Conservation (phyloP, 2,888 invertebrate genomes). For the Phasia obesa region DNA sequence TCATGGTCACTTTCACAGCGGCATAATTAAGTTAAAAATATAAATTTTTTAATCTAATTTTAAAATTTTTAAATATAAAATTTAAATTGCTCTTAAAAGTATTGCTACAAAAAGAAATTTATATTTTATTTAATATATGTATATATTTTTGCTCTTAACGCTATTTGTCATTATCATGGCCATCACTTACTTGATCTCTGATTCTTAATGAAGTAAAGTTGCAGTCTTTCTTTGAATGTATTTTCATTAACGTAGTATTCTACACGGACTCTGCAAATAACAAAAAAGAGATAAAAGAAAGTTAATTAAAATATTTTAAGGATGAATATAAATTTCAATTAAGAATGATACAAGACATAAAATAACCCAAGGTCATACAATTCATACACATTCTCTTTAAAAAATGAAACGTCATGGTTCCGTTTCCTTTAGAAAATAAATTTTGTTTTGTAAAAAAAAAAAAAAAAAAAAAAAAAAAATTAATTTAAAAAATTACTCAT, state of each 20-base stretch:
- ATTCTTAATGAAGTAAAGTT: constrained; percentile 99
- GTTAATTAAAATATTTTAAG: constrained; percentile 44
- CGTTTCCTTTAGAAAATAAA: too few relatives aligned
- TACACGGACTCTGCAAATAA: constrained; percentile 93
- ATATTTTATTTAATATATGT: not conserved
- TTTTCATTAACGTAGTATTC: constrained; percentile 99
- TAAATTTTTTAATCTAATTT: not conserved
- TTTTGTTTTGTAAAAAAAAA: too few relatives aligned
- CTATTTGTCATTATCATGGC: not conserved
- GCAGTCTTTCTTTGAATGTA: constrained; percentile 98
- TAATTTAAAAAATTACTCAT: too few relatives aligned
- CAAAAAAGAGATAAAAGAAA: constrained; percentile 16
- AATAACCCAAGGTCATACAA: too few relatives aligned
- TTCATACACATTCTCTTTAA: too few relatives aligned
- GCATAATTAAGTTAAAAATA: not conserved
- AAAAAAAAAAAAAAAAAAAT: too few relatives aligned
- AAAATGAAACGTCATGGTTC: too few relatives aligned
- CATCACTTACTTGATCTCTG: constrained; percentile 97
- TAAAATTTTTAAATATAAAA: not conserved
- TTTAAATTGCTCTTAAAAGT: not conserved
- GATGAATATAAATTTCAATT: not conserved
- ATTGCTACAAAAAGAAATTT: not conserved
- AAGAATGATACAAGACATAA: not conserved
- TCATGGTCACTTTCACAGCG: too few relatives aligned
- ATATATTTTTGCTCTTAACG: not conserved